Conservation (phyloP, 2,888 invertebrate genomes). For the Oscheius sp. region DNA sequence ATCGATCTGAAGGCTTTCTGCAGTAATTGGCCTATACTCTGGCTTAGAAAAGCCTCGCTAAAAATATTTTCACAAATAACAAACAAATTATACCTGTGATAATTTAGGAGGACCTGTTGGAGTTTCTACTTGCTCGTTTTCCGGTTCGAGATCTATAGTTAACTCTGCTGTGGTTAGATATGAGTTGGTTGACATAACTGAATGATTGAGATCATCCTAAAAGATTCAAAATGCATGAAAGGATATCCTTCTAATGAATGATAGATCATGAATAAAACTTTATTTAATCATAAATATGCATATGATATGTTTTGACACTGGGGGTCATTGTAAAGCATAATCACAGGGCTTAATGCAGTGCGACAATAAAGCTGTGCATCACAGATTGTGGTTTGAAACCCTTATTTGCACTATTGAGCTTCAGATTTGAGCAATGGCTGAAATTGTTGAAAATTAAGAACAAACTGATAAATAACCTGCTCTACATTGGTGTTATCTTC, state of each 20-base stretch:
- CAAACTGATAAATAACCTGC: neutral
- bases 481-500: neutral
- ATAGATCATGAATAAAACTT: neutral
- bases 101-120: neutral
- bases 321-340: too few relatives aligned
- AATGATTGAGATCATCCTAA: neutral
- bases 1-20: neutral
- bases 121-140: neutral
- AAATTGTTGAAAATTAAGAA: neutral
- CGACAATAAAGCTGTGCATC: constrained; percentile 9
- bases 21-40: neutral
- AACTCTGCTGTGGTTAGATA: constrained; percentile 9
- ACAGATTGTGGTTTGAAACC: neutral
- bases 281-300: neutral
- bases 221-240: neutral
- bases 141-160: constrained; percentile 6
- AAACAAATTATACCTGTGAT: neutral
- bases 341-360: constrained; percentile 16
- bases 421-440: constrained; percentile 16
- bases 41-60: neutral
- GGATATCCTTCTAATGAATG: neutral
- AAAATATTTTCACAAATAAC: neutral
- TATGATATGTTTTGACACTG: constrained; percentile 4
- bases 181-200: constrained; percentile 7
- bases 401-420: neutral